These are phyloP conservation scores for Dolichallabes microphthalmus DNA, from an alignment of 2,113 vertebrate genomes.

Conservation along the genomic window DNA sequence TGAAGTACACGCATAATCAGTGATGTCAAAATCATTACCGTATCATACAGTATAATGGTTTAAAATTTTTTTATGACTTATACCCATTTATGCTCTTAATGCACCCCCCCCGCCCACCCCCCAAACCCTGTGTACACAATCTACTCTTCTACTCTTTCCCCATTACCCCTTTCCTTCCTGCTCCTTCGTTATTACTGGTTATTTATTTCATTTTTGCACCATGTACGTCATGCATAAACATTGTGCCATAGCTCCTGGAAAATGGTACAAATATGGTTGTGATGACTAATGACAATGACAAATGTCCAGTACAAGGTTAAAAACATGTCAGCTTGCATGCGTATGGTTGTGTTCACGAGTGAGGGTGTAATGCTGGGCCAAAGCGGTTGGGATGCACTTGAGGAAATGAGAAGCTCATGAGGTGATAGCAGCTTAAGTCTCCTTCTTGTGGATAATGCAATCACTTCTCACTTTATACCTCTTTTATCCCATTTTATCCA, in stretches of 20 bases:
- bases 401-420: slow-evolving; percentile 77
- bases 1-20: not conserved
- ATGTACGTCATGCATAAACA: not conserved
- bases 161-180: not conserved
- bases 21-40: not conserved
- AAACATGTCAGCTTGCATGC: slow-evolving; percentile 27
- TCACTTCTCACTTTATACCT: slow-evolving; percentile 65
- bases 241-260: not conserved
- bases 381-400: slow-evolving; percentile 69
- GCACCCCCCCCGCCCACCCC: not conserved
- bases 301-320: not conserved
- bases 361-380: slow-evolving; percentile 50
- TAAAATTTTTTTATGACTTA: not conserved
- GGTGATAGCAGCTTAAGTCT: slow-evolving; percentile 71
- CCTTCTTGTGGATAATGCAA: slow-evolving; percentile 73
- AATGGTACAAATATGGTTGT: too few relatives aligned
- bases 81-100: not conserved
- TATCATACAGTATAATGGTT: not conserved
- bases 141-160: not conserved
- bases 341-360: slow-evolving; percentile 51
- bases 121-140: not conserved
- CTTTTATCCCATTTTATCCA: not conserved
- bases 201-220: not conserved
- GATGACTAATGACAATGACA: not conserved
- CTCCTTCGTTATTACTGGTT: not conserved